phyloP scores from a whole-genome alignment of 1,140 invertebrate genomes.

The Phymastichus coffea region DNA sequence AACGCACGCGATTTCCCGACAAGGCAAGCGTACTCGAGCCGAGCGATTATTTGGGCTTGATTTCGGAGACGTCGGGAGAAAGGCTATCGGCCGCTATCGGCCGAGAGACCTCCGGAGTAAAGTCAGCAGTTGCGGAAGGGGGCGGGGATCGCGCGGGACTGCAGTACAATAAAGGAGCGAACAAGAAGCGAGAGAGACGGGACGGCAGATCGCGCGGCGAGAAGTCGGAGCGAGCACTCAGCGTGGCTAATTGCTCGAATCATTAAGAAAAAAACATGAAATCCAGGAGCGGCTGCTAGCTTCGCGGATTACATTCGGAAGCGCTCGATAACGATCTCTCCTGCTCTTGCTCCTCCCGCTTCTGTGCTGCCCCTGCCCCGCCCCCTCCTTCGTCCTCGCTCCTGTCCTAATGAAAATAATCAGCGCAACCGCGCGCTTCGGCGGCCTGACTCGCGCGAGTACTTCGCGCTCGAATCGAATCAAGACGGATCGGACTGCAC shows the following conservation, averaged over 20 bases:
- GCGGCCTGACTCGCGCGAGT: slow-evolving; percentile 32
- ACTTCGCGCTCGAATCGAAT: too few relatives aligned
- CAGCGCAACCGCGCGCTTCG: slow-evolving; percentile 38
- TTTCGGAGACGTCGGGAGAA: too few relatives aligned
- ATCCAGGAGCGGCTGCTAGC: slow-evolving; percentile 40
- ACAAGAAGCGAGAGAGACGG: too few relatives aligned
- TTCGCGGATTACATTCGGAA: slow-evolving; percentile 47
- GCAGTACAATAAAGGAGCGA: slow-evolving; percentile 25
- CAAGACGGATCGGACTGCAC: too few relatives aligned
- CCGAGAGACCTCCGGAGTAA: neutral
- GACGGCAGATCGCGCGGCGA: too few relatives aligned
- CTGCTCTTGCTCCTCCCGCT: too few relatives aligned
- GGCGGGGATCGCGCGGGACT: neutral
- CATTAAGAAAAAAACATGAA: slow-evolving; percentile 59
- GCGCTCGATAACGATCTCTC: slow-evolving; percentile 50
- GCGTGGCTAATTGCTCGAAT: slow-evolving; percentile 59
- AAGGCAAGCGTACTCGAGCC: too few relatives aligned
- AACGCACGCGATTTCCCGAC: neutral
- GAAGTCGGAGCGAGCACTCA: slow-evolving; percentile 55
- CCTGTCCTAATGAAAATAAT: slow-evolving; percentile 57
- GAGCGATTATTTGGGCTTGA: too few relatives aligned
- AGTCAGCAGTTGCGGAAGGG: neutral
- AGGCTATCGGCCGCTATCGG: too few relatives aligned
- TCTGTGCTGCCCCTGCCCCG: too few relatives aligned
- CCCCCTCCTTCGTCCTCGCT: too few relatives aligned